Percentiles rank a stretch among this genome's conserved stretches.
phyloP scores from a whole-genome alignment of 2,797 vertebrate species.

The Sternarchorhynchus goeldii region DNA sequence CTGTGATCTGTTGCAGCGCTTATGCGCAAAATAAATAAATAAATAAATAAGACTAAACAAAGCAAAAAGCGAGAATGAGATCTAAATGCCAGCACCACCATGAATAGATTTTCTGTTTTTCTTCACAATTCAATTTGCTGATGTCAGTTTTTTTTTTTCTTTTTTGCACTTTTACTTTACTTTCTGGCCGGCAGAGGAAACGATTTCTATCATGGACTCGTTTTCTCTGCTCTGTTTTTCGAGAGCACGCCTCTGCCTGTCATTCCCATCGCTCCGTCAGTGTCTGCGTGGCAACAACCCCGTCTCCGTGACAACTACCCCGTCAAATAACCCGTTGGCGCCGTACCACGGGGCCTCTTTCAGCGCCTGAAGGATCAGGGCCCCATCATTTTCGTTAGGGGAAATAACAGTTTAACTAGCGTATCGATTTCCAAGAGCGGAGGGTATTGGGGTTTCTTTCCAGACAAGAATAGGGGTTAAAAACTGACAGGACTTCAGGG shows the following conservation, averaged over 20 bases:
- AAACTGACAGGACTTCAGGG: conserved; percentile 57
- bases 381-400: conserved; percentile 19
- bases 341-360: conserved; percentile 61
- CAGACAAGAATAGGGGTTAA: conserved; percentile 65
- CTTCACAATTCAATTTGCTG: conserved; percentile 57
- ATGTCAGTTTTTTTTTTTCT: conserved; percentile 22
- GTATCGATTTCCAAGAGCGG: conserved; percentile 74
- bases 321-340: conserved; percentile 69
- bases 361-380: conserved; percentile 22
- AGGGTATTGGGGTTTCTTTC: conserved; percentile 67
- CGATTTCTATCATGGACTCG: not conserved
- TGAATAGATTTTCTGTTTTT: conserved; percentile 58
- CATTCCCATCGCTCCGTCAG: not conserved
- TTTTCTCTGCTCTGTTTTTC: conserved; percentile 25
- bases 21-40: conserved; percentile 33
- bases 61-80: conserved; percentile 68
- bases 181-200: conserved; percentile 1
- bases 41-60: conserved; percentile 36
- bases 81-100: conserved; percentile 64
- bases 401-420: conserved; percentile 76
- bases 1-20: conserved; percentile 52
- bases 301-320: conserved; percentile 61
- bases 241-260: not conserved
- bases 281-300: conserved; percentile 3
- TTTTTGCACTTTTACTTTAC: not conserved